phyloP scores from a whole-genome alignment of 2,888 invertebrate species.

The Drosophila affinis region DNA sequence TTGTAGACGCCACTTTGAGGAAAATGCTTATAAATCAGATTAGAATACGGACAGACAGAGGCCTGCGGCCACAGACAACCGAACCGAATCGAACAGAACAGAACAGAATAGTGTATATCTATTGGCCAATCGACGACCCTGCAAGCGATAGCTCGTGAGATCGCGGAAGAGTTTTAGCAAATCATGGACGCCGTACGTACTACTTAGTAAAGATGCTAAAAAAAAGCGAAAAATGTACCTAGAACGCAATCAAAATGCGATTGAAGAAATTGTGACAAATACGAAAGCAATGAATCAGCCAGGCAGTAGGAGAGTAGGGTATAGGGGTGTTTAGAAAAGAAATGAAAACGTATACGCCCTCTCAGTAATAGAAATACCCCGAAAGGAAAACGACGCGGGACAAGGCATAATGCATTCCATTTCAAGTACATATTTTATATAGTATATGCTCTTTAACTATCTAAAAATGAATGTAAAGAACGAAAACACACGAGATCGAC shows the following conservation, averaged over 20 bases:
- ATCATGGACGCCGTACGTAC: conserved; percentile 30
- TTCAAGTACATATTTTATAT: conserved; percentile 80
- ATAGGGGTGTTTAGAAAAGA: not conserved
- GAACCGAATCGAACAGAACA: not conserved
- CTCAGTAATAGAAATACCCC: conserved; percentile 1
- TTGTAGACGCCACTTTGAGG: conserved; percentile 64
- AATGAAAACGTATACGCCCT: not conserved
- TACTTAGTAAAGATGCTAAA: conserved; percentile 44
- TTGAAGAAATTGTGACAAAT: conserved; percentile 79
- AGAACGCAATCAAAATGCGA: conserved; percentile 77
- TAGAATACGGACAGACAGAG: not conserved
- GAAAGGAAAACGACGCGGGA: conserved; percentile 43
- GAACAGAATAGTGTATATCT: conserved; percentile 9
- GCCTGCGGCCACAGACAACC: not conserved
- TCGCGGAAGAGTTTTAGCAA: conserved; percentile 10
- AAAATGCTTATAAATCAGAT: conserved; percentile 36
- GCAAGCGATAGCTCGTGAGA: not conserved
- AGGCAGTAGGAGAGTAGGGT: conserved; percentile 15
- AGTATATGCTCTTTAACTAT: conserved; percentile 66
- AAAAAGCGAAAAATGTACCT: conserved; percentile 61
- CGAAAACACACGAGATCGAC: conserved; percentile 36
- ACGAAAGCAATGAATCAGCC: conserved; percentile 44
- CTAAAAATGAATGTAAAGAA: conserved; percentile 54
- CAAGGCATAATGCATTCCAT: conserved; percentile 57
- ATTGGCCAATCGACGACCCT: conserved; percentile 26